Base-by-base conservation (phyloP, 2,888 invertebrate genomes). In the Eupsilia transversa region DNA sequence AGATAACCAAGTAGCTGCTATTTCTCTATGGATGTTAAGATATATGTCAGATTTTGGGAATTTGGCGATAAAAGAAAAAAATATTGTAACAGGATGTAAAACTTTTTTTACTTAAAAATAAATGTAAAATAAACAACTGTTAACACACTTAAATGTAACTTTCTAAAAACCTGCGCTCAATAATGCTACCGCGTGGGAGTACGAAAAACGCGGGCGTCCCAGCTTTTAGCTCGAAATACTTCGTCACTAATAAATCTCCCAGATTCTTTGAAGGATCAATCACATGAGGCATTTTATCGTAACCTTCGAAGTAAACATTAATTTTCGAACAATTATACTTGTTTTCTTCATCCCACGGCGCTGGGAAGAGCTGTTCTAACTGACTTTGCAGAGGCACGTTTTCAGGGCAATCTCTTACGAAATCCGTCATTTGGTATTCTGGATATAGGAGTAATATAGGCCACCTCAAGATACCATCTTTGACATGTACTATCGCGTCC, bases 391-490 rank as follows among this genome's bases (percentile, higher is more conserved):
- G 97, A 96, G 96, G 94, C 0, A 97, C 96, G 86, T 97, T 97
- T 94, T 99, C 99, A 17, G 97, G 97, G 89, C 99, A 98, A 75
- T 97, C 97, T 92, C 98, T 97, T 57, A 99, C 97, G 87, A 99
- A 98, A 93, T 99, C 99, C 66, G 98, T 98, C 88, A 98, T 97
- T 76, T 97, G 96, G 90, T 98, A 98, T 94, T 99, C 99, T 0
- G 99, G 99, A 93, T 99, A 99, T 20, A 98, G 95, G 85, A 99
- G 97, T 30, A 98, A 96, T 0, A 99, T 98, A 0, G 99, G 99
- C 99, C 99, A 99, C 68, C 97, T 94, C 20, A 99, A 93, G 23
- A 95, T 87, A 0, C 97, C 93, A 88, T 97, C 94, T 80, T 97
- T 97, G 20, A 98, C 88, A 88, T 97, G 96, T 0, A 98, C 98